Evolutionary conservation across 35 echinoderm and acorn worm genomes (phyloP).

Genomic region (Chiridota heheva): DNA sequence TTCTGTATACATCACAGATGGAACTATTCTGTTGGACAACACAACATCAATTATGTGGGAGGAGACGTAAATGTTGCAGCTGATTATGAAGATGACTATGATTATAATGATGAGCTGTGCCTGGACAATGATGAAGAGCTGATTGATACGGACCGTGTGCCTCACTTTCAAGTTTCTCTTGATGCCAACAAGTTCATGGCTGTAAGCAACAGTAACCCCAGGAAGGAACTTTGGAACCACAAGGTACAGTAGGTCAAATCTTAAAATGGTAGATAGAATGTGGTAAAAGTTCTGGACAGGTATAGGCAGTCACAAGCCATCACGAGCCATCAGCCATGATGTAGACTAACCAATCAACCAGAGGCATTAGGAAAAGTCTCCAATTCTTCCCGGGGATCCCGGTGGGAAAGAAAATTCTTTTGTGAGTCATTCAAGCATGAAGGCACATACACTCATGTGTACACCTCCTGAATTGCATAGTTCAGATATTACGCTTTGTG

Average conservation of each 20-base stretch:
- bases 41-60: constrained; percentile 69
- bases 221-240: constrained; percentile 70
- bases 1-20: constrained; percentile 56
- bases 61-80: constrained; percentile 14
- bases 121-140: constrained; percentile 39
- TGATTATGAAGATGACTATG: constrained; percentile 41
- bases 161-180: constrained; percentile 59
- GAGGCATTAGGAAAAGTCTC: too few relatives aligned
- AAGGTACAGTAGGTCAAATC: constrained; percentile 31
- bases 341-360: too few relatives aligned
- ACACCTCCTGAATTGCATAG: too few relatives aligned
- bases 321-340: too few relatives aligned
- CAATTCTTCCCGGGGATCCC: too few relatives aligned
- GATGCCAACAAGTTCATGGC: constrained; percentile 68
- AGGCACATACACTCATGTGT: too few relatives aligned
- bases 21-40: constrained; percentile 98
- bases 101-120: constrained; percentile 13
- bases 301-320: too few relatives aligned
- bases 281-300: too few relatives aligned
- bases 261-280: neutral
- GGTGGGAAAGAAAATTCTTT: too few relatives aligned
- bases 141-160: neutral
- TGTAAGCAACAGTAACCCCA: constrained; percentile 29
- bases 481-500: too few relatives aligned
- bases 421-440: too few relatives aligned